Evolutionary conservation across 2,113 vertebrate species (phyloP).

Genomic region (Oncorhynchus gorbuscha): DNA sequence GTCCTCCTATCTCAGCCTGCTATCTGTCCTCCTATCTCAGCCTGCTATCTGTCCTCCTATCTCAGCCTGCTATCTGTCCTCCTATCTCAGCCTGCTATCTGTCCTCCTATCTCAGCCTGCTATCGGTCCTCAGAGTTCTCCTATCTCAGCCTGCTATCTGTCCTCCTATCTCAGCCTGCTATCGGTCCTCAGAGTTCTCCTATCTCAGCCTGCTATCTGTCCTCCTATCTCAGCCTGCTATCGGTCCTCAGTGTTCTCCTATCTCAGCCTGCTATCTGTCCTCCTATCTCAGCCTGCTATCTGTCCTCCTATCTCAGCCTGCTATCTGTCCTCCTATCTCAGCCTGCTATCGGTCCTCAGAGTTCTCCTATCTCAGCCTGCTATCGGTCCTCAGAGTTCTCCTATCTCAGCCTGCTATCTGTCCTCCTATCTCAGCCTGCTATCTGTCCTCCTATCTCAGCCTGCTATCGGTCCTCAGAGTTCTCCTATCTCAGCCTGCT

Average conservation of each 20-base stretch:
- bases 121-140: constrained; percentile 27
- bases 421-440: too few relatives aligned
- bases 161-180: not conserved
- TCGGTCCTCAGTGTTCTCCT: too few relatives aligned
- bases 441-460: not conserved
- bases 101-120: not conserved
- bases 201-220: constrained; percentile 24
- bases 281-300: too few relatives aligned
- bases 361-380: constrained; percentile 10
- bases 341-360: constrained; percentile 35
- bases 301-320: not conserved
- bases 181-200: constrained; percentile 42
- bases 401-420: constrained; percentile 27
- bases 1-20: not conserved
- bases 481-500: too few relatives aligned
- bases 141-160: too few relatives aligned
- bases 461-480: constrained; percentile 36
- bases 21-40: constrained; percentile 37
- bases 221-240: too few relatives aligned
- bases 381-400: constrained; percentile 38
- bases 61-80: constrained; percentile 25
- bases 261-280: constrained; percentile 23
- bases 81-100: too few relatives aligned
- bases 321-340: too few relatives aligned
- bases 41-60: constrained; percentile 14